Base-by-base conservation (phyloP, 2,797 vertebrate species). In the Sebastes diploproa region DNA sequence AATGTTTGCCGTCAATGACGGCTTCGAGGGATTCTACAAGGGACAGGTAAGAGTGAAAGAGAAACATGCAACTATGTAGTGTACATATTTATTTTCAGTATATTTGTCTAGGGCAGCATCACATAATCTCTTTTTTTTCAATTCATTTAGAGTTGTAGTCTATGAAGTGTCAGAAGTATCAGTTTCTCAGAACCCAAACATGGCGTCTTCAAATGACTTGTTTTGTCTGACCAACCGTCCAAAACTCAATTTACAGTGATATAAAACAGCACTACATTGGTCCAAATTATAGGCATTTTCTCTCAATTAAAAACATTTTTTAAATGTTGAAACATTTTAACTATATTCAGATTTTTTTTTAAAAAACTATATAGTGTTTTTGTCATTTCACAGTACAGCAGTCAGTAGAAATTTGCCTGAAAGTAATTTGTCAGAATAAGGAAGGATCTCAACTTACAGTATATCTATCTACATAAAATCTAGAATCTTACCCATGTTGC, bases 1-100 rank as follows among this genome's bases (percentile, higher is more conserved):
- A 77, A 97, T 99, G 96, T 96, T 98, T 1, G 97, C 97, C 0
- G 90, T 99, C 81, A 97, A 84, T 11, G 97, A 99, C 7, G 98
- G 98, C 14, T 99, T 98, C 50, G 98, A 99, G 89, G 98, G 98
- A 59, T 97, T 99, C 62, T 94, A 95, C 83, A 97, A 93, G 77
- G 97, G 97, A 72, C 96, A 98, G 95, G 97, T 98, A 32, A 36
- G 67, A 50, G 7, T 0, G 22, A 27, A 4, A 7, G 4, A 7
- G 42, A 58, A 7, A 3, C 13, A 25, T 9, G 3, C 20, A 34
- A 4, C 4, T 32, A 5, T 42, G 6, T n/a, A 6, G 22, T 20
- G n/a, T 4, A 7, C 3, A 12, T 13, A 18, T 61, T 63, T 54
- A 4, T 23, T 54, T 54, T 34, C 61, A 29, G 16, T 18, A 58